Evolutionary conservation across 2,113 vertebrate species (phyloP).

Genomic region (Haemorhous mexicanus): DNA sequence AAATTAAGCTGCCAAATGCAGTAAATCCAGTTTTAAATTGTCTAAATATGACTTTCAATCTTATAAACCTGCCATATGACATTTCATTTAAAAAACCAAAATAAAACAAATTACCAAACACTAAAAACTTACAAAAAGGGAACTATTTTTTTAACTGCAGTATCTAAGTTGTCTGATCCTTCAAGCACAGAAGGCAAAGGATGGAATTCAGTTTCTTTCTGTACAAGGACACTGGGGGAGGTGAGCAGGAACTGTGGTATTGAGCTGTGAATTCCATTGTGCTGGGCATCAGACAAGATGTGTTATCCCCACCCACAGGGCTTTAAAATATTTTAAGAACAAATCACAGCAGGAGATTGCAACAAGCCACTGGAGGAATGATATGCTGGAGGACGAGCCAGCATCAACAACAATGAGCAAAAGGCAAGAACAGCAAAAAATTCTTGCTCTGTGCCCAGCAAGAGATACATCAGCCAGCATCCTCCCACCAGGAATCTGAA

Average conservation of each 20-base stretch:
- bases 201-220: not conserved
- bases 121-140: not conserved
- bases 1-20: not conserved
- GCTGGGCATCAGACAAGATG: not conserved
- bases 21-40: not conserved
- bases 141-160: not conserved
- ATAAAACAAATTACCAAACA: not conserved
- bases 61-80: not conserved
- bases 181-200: not conserved
- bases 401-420: not conserved
- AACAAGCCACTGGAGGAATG: not conserved
- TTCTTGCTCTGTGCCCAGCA: not conserved
- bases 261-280: not conserved
- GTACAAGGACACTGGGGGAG: not conserved
- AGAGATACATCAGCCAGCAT: not conserved
- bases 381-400: not conserved
- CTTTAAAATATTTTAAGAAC: constrained; percentile 32
- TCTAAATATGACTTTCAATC: not conserved
- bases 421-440: not conserved
- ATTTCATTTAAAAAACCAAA: not conserved
- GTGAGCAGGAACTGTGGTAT: not conserved
- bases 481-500: not conserved
- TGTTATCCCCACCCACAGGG: not conserved
- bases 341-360: constrained; percentile 11
- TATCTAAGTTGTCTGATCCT: not conserved